Base-by-base conservation (phyloP, 92 coral and sea anemone species). In the Porites evermanni region DNA sequence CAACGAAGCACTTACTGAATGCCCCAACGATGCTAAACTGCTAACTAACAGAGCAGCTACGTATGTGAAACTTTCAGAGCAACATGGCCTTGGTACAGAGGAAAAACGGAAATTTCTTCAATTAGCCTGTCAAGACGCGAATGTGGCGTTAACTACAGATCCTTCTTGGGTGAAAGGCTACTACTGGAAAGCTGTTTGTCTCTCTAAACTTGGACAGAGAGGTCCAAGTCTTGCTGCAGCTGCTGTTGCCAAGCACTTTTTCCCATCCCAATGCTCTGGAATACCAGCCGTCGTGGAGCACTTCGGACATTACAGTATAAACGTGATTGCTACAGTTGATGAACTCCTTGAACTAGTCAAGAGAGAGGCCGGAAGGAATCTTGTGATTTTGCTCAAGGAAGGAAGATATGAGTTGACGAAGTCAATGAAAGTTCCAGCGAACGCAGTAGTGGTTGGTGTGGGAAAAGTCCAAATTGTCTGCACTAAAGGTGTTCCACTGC, bases 161-260 rank as follows among this genome's bases (percentile, higher is more conserved):
- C 74, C 74, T 9, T 5, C 74, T 1, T 79, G 74, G 84, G 66
- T 16, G 52, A 79, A 79, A 47, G 84, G 84, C 4, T 79, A 67
- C 10, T 66, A 20, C n/a, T 79, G 84, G 84, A 66, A 66, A 14
- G 84, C 84, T 50, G 84, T 79, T 32, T 79, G 84, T 21, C 74
- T 67, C 50, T 73, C 75, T 67, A 56, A 67, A 19, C 84, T 79
- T 14, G 63, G 17, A 56, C 2, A 79, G 6, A 56, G 65, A 79
- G 84, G 74, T 10, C 65, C 74, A 2, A 50, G 64, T 13, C 84
- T 79, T 17, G 84, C 84, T 79, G 64, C 84, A 7, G 84, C 84
- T 26, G 75, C 84, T 7, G 47, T 79, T 20, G 74, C 75, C 38
- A 8, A 18, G 9, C 65, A 79, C 65, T 26, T 52, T 51, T 66